Percentiles rank a stretch among this genome's conserved stretches.
These are phyloP conservation scores for Scrobipalpa atriplicella DNA, from an alignment of 2,888 invertebrate genomes.

Conservation along the genomic window DNA sequence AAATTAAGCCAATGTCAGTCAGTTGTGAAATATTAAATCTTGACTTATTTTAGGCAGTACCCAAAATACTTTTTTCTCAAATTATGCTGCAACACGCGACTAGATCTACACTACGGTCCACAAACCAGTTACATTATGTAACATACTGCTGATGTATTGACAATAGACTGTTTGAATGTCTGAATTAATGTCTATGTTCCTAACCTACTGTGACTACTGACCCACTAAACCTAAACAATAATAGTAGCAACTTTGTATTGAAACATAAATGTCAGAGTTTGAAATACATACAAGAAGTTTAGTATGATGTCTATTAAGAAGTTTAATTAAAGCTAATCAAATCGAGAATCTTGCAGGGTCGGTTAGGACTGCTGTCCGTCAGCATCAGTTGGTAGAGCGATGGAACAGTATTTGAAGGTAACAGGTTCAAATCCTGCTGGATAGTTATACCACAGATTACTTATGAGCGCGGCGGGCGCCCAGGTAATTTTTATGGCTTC, in stretches of 20 bases:
- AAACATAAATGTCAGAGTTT: neutral
- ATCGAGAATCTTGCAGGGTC: no score
- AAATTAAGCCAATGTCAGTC: no score
- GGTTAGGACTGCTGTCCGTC: no score
- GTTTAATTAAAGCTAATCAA: no score
- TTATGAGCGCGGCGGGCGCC: no score
- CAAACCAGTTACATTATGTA: neutral
- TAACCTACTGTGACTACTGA: slow-evolving; percentile 15
- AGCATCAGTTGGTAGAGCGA: no score
- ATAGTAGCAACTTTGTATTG: neutral
- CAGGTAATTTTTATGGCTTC: no score
- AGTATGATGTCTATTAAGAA: no score
- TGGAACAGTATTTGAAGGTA: no score
- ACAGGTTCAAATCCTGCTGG: no score
- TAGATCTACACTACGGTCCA: neutral
- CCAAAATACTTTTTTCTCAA: neutral
- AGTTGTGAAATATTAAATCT: no score
- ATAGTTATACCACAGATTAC: no score
- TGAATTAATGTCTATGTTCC: neutral
- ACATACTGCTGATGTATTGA: neutral
- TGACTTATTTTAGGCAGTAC: neutral
- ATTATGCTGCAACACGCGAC: neutral
- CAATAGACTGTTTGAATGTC: slow-evolving; percentile 1
- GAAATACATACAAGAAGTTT: neutral
- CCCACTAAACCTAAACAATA: slow-evolving; percentile 4